These are phyloP conservation scores for Hypomecis atomaria DNA, from an alignment of 2,888 invertebrate genomes.

Conservation along the genomic window DNA sequence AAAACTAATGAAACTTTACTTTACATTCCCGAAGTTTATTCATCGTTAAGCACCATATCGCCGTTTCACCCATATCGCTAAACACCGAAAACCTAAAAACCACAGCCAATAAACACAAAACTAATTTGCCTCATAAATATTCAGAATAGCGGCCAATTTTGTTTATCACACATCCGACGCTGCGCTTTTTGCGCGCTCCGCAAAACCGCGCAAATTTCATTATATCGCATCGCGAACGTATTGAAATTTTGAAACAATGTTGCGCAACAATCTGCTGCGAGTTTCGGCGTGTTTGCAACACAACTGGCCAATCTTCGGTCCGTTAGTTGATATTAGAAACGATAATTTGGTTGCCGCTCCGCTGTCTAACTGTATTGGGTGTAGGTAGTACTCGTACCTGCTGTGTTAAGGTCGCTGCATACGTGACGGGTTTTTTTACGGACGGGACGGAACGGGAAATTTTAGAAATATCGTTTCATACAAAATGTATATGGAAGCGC, in stretches of 20 bases:
- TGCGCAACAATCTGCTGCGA: constrained; percentile 54
- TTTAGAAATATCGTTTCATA: too few relatives aligned
- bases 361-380: too few relatives aligned
- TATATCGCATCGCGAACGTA: constrained; percentile 19
- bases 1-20: too few relatives aligned
- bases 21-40: too few relatives aligned
- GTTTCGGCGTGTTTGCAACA: constrained; percentile 27
- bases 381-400: too few relatives aligned
- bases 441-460: too few relatives aligned
- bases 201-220: constrained; percentile 41
- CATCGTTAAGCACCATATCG: too few relatives aligned
- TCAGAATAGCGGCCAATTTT: constrained; percentile 5
- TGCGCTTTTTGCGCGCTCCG: constrained; percentile 18
- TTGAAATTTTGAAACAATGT: constrained; percentile 37
- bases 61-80: background rate
- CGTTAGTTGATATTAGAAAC: background rate
- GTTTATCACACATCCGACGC: constrained; percentile 5
- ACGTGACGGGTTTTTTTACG: too few relatives aligned
- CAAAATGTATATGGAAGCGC: too few relatives aligned
- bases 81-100: background rate
- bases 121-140: constrained; percentile 22
- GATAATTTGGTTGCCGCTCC: background rate
- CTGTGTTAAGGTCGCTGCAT: too few relatives aligned
- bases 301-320: background rate
- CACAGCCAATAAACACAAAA: constrained; percentile 1